phyloP scores from a whole-genome alignment of 2,888 invertebrate species.

The Marronus borbonicus region DNA sequence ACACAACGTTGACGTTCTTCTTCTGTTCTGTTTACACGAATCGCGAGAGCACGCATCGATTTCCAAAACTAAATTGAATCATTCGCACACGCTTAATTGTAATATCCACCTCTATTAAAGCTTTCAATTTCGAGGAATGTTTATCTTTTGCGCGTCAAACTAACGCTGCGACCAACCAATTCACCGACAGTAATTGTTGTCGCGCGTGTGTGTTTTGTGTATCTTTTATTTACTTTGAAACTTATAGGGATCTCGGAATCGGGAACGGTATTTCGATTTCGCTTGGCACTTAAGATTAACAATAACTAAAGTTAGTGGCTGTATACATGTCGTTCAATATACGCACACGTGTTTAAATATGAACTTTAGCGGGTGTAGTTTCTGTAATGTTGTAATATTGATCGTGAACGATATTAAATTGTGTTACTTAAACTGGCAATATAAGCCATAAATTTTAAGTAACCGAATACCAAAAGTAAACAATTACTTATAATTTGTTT shows the following conservation, averaged over 20 bases:
- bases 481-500: not conserved
- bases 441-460: not conserved
- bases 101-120: slow-evolving; percentile 68
- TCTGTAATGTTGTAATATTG: not conserved
- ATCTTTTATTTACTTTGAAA: slow-evolving; percentile 63
- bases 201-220: slow-evolving; percentile 55
- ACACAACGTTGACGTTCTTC: slow-evolving; percentile 58
- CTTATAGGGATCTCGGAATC: slow-evolving; percentile 56
- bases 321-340: not conserved
- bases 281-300: slow-evolving; percentile 19
- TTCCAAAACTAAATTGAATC: slow-evolving; percentile 68
- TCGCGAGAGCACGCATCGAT: slow-evolving; percentile 66
- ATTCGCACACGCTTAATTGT: slow-evolving; percentile 68
- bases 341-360: slow-evolving; percentile 2
- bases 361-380: not conserved
- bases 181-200: slow-evolving; percentile 27
- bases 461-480: not conserved
- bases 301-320: slow-evolving; percentile 6
- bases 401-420: not conserved
- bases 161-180: slow-evolving; percentile 20
- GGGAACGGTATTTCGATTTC: slow-evolving; percentile 29
- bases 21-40: slow-evolving; percentile 62
- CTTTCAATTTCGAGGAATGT: slow-evolving; percentile 69
- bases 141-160: slow-evolving; percentile 65
- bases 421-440: not conserved